These are phyloP conservation scores for Panagrolaimus sp. DNA, from an alignment of 1,140 invertebrate genomes.

Conservation along the genomic window DNA sequence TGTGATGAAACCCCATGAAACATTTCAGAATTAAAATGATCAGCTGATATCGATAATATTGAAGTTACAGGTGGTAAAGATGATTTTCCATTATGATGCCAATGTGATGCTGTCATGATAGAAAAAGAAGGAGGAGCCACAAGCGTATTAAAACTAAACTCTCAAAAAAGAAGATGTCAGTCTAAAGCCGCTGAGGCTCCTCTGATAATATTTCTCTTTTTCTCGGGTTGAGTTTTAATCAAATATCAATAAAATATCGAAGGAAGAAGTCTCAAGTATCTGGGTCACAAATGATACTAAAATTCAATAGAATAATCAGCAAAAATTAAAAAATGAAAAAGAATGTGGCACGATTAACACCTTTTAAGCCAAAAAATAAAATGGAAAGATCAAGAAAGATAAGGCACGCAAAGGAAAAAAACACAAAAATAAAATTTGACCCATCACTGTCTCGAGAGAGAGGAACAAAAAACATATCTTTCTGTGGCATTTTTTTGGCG, in stretches of 20 bases:
- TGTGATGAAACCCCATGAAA: neutral
- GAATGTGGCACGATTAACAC: neutral
- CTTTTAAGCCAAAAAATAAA: neutral
- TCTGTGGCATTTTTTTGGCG: too few relatives aligned
- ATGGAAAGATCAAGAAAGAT: constrained; percentile 1
- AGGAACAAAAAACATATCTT: too few relatives aligned
- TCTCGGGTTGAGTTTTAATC: too few relatives aligned
- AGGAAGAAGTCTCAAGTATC: too few relatives aligned
- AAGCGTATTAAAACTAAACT: neutral
- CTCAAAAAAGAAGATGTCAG: too few relatives aligned
- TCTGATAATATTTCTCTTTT: too few relatives aligned
- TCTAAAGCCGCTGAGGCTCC: too few relatives aligned
- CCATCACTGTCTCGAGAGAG: neutral
- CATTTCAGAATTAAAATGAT: constrained; percentile 10
- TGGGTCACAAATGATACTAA: too few relatives aligned
- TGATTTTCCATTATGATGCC: neutral
- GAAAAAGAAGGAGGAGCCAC: neutral
- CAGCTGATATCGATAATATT: neutral
- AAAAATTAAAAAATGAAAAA: neutral
- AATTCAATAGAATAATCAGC: neutral
- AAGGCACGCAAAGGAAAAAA: constrained; percentile 6
- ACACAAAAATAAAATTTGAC: neutral
- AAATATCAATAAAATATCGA: too few relatives aligned
- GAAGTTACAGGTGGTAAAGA: too few relatives aligned
- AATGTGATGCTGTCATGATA: neutral